Base-by-base conservation (phyloP, 1,140 invertebrate genomes). In the Lineus longissimus region DNA sequence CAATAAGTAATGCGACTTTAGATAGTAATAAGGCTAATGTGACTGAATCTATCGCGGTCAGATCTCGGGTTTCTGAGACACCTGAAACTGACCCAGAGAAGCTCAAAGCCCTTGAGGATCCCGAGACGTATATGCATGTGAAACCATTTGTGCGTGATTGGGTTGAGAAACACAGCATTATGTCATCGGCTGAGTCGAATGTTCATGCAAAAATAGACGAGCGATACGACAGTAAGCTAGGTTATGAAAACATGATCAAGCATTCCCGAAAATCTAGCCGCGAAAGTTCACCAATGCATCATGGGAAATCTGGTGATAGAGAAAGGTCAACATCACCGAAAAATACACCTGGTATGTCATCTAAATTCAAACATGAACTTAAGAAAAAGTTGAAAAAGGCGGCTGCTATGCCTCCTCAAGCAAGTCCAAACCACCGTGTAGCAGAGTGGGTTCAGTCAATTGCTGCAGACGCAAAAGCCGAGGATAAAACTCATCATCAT, bases 401-500 rank as follows among this genome's bases (percentile, higher is more conserved):
- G 25, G 33, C 33, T 23, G 23, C 43, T 17, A 27, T 27, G 55
- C 55, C 55, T 29, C 55, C 55, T 4, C 47, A 19, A n/a, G 55
- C 19, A 11, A 57, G 19, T 33, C 4, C 55, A 11, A 57, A 33
- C 19, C 30, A 27, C 30, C 64, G 78, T 30, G 75, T 77, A 11
- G 72, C 72, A 23, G 75, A 76, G 55, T 80, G 78, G 78, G 69
- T 80, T 29, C 71, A 74, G 54, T 77, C 73, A 30, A 74, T 80
- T 43, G 67, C 70, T 22, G 47, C 64, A 13, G 66, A 71, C 40
- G 63, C 66, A 23, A 57, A 63, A 31, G 4, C 30, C 9, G 47
- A 51, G n/a, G 33, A 59, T 40, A 17, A 27, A 27, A 41, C 27
- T 40, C 36, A 43, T 27, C 58, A 17, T 13, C 58, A 33, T 23